A percentile compares a stretch with the other conserved stretches of the same genome.
Evolutionary conservation across 2,113 vertebrate species (phyloP).

Genomic region (Semicossyphus pulcher): DNA sequence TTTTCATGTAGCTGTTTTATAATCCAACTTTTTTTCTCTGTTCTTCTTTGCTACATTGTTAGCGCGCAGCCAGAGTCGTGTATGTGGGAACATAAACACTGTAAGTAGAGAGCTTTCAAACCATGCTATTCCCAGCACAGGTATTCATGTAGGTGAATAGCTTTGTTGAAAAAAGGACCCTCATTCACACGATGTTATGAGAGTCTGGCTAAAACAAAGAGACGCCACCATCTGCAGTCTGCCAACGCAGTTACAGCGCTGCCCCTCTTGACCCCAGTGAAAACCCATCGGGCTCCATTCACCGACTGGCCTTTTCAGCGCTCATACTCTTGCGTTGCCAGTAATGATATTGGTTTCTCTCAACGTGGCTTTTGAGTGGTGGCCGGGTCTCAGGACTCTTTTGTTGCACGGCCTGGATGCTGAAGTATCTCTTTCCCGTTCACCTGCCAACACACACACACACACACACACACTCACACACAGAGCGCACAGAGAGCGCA

Average conservation of each 20-base stretch:
- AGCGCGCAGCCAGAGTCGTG: neutral
- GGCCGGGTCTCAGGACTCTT: constrained; percentile 71
- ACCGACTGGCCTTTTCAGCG: constrained; percentile 68
- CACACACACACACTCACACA: constrained; percentile 14
- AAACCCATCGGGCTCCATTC: constrained; percentile 65
- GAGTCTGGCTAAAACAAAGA: constrained; percentile 73
- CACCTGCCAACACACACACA: constrained; percentile 28
- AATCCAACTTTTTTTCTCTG: neutral
- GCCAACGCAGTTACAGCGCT: constrained; percentile 36
- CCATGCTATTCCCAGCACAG: neutral
- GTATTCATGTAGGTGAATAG: constrained; percentile 39
- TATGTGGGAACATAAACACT: constrained; percentile 25
- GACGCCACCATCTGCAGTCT: constrained; percentile 67
- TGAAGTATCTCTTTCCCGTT: constrained; percentile 71
- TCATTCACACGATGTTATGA: constrained; percentile 39
- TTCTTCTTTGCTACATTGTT: neutral
- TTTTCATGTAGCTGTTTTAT: neutral
- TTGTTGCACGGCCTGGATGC: constrained; percentile 69
- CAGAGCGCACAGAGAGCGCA: constrained; percentile 25
- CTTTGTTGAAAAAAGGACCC: constrained; percentile 28
- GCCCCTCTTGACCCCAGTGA: constrained; percentile 65
- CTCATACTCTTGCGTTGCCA: constrained; percentile 56
- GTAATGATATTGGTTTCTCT: constrained; percentile 83
- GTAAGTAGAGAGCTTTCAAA: constrained; percentile 12
- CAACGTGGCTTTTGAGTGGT: constrained; percentile 73